Conservation (phyloP, 2,888 invertebrate species). For the Epinotia bilunana region DNA sequence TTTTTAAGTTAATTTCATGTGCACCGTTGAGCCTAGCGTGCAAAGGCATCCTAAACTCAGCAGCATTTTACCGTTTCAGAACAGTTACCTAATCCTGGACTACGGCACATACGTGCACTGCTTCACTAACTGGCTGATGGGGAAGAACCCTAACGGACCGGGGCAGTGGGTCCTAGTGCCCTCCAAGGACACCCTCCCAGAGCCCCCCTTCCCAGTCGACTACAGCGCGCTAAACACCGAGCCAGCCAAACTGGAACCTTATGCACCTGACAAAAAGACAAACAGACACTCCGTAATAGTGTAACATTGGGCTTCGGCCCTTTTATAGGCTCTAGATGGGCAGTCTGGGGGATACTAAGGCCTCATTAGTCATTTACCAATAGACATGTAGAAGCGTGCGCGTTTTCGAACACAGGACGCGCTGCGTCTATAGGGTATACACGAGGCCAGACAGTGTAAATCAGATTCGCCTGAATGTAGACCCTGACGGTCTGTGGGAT, state of each 20-base stretch:
- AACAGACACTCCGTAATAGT: slow-evolving; percentile 89
- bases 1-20: too few relatives aligned
- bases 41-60: background rate
- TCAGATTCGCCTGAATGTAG: background rate
- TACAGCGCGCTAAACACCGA: slow-evolving; percentile 90
- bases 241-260: slow-evolving; percentile 88
- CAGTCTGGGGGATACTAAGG: background rate
- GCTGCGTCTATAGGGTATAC: background rate
- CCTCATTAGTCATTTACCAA: background rate
- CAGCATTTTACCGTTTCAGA: slow-evolving; percentile 77
- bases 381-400: background rate
- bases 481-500: background rate
- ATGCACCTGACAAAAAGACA: slow-evolving; percentile 87
- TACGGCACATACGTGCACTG: slow-evolving; percentile 88
- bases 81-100: slow-evolving; percentile 87
- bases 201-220: slow-evolving; percentile 89
- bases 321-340: background rate
- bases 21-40: background rate
- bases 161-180: slow-evolving; percentile 90
- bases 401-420: background rate
- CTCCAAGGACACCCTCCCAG: slow-evolving; percentile 80
- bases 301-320: slow-evolving; percentile 53
- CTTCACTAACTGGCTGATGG: slow-evolving; percentile 90
- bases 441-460: background rate
- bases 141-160: slow-evolving; percentile 89